Base-by-base conservation (phyloP, 2,113 vertebrate species). In the Phodopus roborovskii region DNA sequence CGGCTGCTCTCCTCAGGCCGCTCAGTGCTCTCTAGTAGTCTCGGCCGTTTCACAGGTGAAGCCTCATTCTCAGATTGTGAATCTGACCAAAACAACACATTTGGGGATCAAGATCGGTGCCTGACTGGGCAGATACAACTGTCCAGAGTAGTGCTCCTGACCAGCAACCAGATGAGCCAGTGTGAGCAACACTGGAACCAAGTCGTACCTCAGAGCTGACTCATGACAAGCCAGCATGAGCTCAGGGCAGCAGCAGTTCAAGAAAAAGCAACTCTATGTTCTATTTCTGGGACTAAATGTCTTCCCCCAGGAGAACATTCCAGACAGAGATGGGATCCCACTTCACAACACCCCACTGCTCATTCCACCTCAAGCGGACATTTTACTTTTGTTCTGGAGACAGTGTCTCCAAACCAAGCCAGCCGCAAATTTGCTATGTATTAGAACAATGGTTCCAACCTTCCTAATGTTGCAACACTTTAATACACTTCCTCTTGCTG, bases 31-130 rank as follows among this genome's bases (percentile, higher is more conserved):
- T 99, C 99, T 94, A 99, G 98, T 98, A 99, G 98, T 96, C 99
- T 98, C 85, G 98, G 99, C 95, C 99, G 99, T 98, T 99, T 99
- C 98, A 99, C 99, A 48, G 99, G 99, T 74, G 99, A 99, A 96
- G 98, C 98, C 62, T 99, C 99, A 92, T 98, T 99, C 97, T 99
- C 99, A 92, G 99, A 99, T 98, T 99, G 99, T 74, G 99, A 99
- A 99, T 99, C 99, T 99, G 98, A 97, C 62, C 97, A 96, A 98
- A 98, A 98, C 78, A 93, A 98, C 97, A 98, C 91, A 98, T 97
- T 94, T 95, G 66, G 97, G 96, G 92, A 89, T 96, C 90, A 96
- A 90, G 42, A 94, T 98, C 98, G 98, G 97, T 86, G 86, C 77
- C 50, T 94, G 53, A 62, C 73, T 62, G 70, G 53, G n/a, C 7